Evolutionary conservation across 2,113 vertebrate genomes (phyloP).

Genomic region (Protobothrops mucrosquamatus): DNA sequence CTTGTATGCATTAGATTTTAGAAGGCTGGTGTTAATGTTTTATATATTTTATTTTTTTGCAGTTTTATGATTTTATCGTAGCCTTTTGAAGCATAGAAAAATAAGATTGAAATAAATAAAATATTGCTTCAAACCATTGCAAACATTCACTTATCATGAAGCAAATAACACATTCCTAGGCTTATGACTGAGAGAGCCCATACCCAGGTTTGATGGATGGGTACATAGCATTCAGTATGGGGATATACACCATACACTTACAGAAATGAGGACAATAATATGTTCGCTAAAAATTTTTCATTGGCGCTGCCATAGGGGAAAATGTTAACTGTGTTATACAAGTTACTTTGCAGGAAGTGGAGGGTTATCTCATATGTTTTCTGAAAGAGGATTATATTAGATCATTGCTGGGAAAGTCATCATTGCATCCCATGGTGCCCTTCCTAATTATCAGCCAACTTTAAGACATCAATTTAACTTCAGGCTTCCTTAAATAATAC

Average conservation of each 20-base stretch:
- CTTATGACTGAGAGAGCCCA: neutral
- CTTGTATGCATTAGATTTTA: slow-evolving; percentile 7
- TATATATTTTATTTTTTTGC: slow-evolving; percentile 5
- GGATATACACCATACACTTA: neutral
- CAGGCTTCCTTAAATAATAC: neutral
- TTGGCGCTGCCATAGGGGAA: neutral
- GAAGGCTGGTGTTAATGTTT: slow-evolving; percentile 9
- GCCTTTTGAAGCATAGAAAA: slow-evolving; percentile 2
- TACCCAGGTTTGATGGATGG: neutral
- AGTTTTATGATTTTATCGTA: slow-evolving; percentile 8
- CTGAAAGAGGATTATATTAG: neutral
- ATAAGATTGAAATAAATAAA: slow-evolving; percentile 3
- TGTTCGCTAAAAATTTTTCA: neutral
- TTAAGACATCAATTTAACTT: neutral
- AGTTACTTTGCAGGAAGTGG: neutral
- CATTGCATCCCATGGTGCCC: neutral
- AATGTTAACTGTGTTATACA: neutral
- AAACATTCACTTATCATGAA: neutral
- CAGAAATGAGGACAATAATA: neutral
- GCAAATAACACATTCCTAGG: neutral
- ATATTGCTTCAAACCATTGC: neutral
- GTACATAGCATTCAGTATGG: neutral
- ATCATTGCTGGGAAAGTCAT: neutral
- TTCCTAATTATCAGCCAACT: neutral
- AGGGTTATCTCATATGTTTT: neutral